A percentile compares a stretch with the other conserved stretches of the same genome.
phyloP scores from a whole-genome alignment of 2,797 vertebrate genomes.

The Mergus octosetaceus region DNA sequence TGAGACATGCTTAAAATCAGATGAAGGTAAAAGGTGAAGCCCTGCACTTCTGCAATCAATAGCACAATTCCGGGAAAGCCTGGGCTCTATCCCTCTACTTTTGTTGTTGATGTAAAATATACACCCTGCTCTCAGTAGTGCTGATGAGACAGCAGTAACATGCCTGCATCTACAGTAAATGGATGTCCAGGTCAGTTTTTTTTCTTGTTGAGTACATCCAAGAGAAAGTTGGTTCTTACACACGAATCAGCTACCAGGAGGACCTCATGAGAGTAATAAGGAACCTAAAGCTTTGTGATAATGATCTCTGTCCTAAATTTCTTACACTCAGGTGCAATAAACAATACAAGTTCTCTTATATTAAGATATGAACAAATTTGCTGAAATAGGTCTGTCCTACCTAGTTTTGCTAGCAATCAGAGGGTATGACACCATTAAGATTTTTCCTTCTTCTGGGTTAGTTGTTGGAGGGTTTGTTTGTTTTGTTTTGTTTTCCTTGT shows the following conservation, averaged over 20 bases:
- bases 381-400: not conserved
- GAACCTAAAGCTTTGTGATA: not conserved
- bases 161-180: not conserved
- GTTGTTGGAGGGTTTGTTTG: not conserved
- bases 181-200: not conserved
- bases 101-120: not conserved
- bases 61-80: not conserved
- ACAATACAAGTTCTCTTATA: not conserved
- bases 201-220: not conserved
- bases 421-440: not conserved
- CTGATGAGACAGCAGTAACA: not conserved
- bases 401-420: not conserved
- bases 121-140: accelerated
- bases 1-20: not conserved
- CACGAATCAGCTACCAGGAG: not conserved
- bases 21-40: not conserved
- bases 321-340: not conserved
- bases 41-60: not conserved
- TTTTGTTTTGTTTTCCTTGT: not conserved
- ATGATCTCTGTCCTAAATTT: not conserved
- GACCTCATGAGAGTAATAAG: not conserved
- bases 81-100: not conserved
- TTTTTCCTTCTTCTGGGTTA: not conserved
- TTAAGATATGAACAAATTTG: not conserved
- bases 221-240: not conserved